Evolutionary conservation across 2,888 invertebrate species (phyloP), one percentile per base, ranked within the genome.

Genomic region (Allacma fusca): DNA sequence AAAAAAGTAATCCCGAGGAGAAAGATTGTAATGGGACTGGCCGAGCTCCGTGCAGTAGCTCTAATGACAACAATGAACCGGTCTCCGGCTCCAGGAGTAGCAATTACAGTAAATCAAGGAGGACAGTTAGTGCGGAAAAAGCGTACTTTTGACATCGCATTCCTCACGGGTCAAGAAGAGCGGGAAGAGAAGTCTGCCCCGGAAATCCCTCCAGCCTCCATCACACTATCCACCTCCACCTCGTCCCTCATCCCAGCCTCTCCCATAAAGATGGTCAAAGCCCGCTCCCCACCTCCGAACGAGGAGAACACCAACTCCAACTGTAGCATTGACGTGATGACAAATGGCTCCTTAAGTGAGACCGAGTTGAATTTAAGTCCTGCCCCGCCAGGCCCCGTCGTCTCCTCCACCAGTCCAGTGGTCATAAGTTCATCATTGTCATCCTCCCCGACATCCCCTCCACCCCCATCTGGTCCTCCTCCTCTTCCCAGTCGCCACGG

Each of bases 131-230:
- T 77, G 19, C 50, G 83, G 59, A 84, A 84, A 72, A 96, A 96
- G 85, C 88, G 96, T 21, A 93, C 94, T 0, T 96, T 96, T 86
- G 95, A 96, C 86, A 95, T 96, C 13, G 95, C 95, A 0, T 96
- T 96, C 85, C 88, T 96, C 29, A 94, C 95, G 90, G 92, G 84
- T n/a, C 83, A 84, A 64, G 81, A 78, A 24, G 80, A 79, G 50
- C 29, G n/a, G 1, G 77, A 74, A 64, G 5, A 75, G 71, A 16
- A 77, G 72, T 44, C 64, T 77, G 23, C 23, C 76, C 67, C 67
- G 21, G 24, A 23, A 21, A 23, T 24, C 21, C 19, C 29, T 28
- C 16, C 65, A 4, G 65, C 5, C 0, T 65, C 44, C 21, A 72
- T 74, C 24, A 44, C 70, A 4, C 1, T 70, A 12, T 70, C 70